Evolutionary conservation across 2,888 invertebrate species (phyloP).

Genomic region (Germaria angustata): DNA sequence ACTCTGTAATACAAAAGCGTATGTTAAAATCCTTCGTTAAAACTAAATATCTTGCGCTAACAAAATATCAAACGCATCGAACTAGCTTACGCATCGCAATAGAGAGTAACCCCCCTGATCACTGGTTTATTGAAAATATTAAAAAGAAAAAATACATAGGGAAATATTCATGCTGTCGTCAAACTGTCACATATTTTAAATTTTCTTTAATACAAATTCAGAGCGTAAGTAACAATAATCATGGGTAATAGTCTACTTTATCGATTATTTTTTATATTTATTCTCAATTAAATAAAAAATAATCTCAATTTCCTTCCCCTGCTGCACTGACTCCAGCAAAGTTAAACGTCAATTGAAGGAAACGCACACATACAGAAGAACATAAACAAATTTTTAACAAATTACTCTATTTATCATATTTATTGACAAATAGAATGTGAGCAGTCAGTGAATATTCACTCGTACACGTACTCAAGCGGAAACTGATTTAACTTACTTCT

Average conservation of each 20-base stretch:
- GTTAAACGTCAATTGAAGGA: neutral
- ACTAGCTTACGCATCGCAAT: too few species aligned
- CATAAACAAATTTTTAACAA: slow-evolving; percentile 34
- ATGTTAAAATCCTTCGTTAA: too few species aligned
- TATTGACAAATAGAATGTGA: slow-evolving; percentile 21
- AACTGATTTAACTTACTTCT: slow-evolving; percentile 47
- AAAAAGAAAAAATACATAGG: too few species aligned
- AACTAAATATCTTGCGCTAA: too few species aligned
- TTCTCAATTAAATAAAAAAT: slow-evolving; percentile 30
- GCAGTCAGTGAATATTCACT: neutral
- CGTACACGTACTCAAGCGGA: neutral
- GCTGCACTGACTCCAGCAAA: neutral
- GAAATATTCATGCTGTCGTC: slow-evolving; percentile 27
- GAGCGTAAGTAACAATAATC: slow-evolving; percentile 21
- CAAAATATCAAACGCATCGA: too few species aligned
- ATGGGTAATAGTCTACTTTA: slow-evolving; percentile 37
- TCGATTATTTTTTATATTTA: slow-evolving; percentile 38
- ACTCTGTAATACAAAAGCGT: too few species aligned
- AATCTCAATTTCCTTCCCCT: neutral
- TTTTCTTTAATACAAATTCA: neutral
- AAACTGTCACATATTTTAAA: slow-evolving; percentile 37
- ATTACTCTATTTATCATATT: slow-evolving; percentile 52
- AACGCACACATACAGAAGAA: neutral
- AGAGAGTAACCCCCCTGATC: too few species aligned
- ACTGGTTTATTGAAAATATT: too few species aligned